Conservation (phyloP, 2,797 vertebrate genomes). For the Chaetophractus vellerosus region DNA sequence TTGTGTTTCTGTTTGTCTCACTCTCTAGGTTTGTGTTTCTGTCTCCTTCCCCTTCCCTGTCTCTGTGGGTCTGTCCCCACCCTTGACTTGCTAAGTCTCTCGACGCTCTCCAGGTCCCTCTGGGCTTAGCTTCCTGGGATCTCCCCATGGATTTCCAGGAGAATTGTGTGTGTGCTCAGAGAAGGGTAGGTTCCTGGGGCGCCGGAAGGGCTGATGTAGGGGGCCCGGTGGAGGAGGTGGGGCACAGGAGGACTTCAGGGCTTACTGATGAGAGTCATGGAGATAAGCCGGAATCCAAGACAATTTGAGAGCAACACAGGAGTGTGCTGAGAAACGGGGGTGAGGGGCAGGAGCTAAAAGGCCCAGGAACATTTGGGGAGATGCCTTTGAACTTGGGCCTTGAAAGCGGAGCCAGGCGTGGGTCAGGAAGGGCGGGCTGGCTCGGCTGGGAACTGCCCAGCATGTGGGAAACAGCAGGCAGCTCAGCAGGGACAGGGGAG, state of each 20-base stretch:
- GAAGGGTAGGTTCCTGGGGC: accelerated
- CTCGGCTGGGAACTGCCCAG: no score
- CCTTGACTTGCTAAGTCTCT: neutral
- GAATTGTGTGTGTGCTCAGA: accelerated
- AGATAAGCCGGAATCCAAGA: no score
- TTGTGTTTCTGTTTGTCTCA: no score
- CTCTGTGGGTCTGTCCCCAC: no score
- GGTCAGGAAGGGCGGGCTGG: neutral
- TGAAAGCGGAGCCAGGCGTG: neutral
- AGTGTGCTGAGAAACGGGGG: neutral
- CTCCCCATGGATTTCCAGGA: neutral
- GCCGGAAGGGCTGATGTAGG: accelerated
- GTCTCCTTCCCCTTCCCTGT: neutral
- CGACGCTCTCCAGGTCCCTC: neutral
- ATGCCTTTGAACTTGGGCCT: neutral
- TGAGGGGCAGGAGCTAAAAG: neutral
- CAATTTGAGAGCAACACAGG: accelerated
- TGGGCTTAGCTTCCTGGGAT: neutral
- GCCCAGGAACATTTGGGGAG: neutral
- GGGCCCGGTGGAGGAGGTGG: no score
- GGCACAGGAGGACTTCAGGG: no score
- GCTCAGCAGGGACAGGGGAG: accelerated
- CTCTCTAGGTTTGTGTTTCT: neutral
- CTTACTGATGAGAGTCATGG: no score
- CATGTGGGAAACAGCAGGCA: neutral